Evolutionary conservation across 2,888 invertebrate species (phyloP), one percentile per base, ranked within the genome.

Genomic region (Lepetodrilus schrolli): DNA sequence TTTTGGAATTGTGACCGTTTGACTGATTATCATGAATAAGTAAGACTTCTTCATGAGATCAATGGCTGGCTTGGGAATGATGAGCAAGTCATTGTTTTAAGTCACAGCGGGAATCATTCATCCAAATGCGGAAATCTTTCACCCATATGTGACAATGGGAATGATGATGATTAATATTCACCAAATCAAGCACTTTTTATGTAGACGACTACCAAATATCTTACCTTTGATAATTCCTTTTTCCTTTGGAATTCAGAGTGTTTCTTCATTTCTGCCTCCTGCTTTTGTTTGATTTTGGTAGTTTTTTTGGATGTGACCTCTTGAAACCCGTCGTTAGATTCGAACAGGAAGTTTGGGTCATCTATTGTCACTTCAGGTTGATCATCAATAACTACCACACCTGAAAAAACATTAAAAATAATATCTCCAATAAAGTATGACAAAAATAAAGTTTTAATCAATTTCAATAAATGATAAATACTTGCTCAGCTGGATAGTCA

Each of bases 251-350:
- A 81, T 37, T 84, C 83, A 2, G 79, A 75, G 71, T 86, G 87
- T 82, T 88, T 91, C 87, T 82, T 82, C 21, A 83, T 90, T 92
- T 88, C 89, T 4, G 88, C 88, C 70, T 90, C 90, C 73, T 85
- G 83, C 78, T 90, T 90, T 80, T 90, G 89, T 73, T 89, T 89
- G 48, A 79, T 84, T 78, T 88, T 89, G 72, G 83, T 74, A 4
- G 88, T 82, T 88, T 95, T 95, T 90, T 95, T 95, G 72, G 94
- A 95, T 74, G 95, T 93, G 5, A 96, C 96, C 90, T 96, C 96
- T 90, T 95, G 95, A 90, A 96, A 95, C 66, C 95, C 95, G 84
- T 92, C 92, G 74, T 90, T 89, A 75, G 82, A 87, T 80, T 90
- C 91, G 82, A 88, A 90, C 72, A 90, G 82, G 80, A 90, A 90